phyloP scores from a whole-genome alignment of 2,888 invertebrate species.

The Choreutis nemorana region DNA sequence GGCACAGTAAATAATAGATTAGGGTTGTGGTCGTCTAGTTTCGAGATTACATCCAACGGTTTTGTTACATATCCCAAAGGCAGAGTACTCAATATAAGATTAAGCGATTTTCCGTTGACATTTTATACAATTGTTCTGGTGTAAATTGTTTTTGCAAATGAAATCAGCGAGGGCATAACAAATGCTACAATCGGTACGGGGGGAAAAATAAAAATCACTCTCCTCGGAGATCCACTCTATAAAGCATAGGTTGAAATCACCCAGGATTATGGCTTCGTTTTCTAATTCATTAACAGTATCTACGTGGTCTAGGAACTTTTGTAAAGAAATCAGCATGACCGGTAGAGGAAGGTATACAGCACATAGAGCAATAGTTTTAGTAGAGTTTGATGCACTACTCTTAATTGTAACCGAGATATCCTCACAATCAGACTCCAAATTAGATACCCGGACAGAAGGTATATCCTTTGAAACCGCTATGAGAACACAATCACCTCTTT shows the following conservation, averaged over 20 bases:
- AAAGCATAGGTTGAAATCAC: conserved; percentile 3
- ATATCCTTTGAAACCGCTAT: conserved; percentile 2
- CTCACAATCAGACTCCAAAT: not conserved
- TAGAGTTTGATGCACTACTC: too few species aligned
- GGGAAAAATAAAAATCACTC: not conserved
- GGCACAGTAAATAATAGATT: too few species aligned
- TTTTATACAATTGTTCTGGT: conserved; percentile 5
- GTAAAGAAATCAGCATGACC: not conserved
- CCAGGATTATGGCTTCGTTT: not conserved
- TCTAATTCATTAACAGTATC: not conserved
- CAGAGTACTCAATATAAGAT: too few species aligned
- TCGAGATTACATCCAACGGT: too few species aligned
- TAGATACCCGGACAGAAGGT: not conserved
- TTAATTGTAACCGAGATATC: not conserved
- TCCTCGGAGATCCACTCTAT: not conserved
- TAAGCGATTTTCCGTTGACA: too few species aligned
- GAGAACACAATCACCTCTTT: conserved; percentile 1
- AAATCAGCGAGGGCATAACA: conserved; percentile 6
- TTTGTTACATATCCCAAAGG: too few species aligned
- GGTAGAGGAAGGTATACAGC: not conserved
- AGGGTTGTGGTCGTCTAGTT: too few species aligned
- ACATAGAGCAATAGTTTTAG: too few species aligned
- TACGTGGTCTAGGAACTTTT: not conserved
- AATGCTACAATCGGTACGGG: not conserved
- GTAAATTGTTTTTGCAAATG: conserved; percentile 3